phyloP scores from a whole-genome alignment of 2,113 vertebrate species.

The Lepisosteus osseus region DNA sequence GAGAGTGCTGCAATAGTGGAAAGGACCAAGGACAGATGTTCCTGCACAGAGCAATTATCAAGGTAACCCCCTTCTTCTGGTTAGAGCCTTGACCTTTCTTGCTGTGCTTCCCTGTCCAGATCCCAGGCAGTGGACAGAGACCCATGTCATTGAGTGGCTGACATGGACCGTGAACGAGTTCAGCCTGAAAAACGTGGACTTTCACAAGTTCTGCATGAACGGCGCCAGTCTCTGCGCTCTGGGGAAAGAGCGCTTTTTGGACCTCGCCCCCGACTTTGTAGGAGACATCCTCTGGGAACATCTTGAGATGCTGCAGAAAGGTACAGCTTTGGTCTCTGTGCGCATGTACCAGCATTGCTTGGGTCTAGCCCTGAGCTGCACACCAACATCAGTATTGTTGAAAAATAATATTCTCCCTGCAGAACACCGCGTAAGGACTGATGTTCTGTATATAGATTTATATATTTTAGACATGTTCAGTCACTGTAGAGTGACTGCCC shows the following conservation, averaged over 20 bases:
- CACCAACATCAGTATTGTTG: too few relatives aligned
- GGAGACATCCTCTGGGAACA: slow-evolving; percentile 99
- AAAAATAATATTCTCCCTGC: too few relatives aligned
- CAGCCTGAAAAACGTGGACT: slow-evolving; percentile 93
- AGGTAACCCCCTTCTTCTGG: neutral
- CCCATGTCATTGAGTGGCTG: slow-evolving; percentile 90
- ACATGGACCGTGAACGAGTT: slow-evolving; percentile 97
- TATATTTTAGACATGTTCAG: too few relatives aligned
- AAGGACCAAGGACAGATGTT: neutral
- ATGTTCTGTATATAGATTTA: too few relatives aligned
- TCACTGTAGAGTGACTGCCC: neutral
- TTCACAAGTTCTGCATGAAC: slow-evolving; percentile 92
- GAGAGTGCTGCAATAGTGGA: neutral
- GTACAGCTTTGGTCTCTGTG: slow-evolving; percentile 49
- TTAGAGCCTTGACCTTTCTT: neutral
- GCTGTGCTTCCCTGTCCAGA: slow-evolving; percentile 57
- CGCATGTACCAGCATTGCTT: too few relatives aligned
- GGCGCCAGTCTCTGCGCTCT: slow-evolving; percentile 88
- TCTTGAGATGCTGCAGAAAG: slow-evolving; percentile 97
- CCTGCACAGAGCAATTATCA: neutral
- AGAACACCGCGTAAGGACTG: too few relatives aligned
- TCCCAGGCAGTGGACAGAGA: slow-evolving; percentile 92
- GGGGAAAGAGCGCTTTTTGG: slow-evolving; percentile 95
- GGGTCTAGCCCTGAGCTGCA: too few relatives aligned
- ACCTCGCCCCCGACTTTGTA: slow-evolving; percentile 94